These are phyloP conservation scores for Morelia viridis DNA, from an alignment of 2,797 vertebrate species.

Conservation along the genomic window DNA sequence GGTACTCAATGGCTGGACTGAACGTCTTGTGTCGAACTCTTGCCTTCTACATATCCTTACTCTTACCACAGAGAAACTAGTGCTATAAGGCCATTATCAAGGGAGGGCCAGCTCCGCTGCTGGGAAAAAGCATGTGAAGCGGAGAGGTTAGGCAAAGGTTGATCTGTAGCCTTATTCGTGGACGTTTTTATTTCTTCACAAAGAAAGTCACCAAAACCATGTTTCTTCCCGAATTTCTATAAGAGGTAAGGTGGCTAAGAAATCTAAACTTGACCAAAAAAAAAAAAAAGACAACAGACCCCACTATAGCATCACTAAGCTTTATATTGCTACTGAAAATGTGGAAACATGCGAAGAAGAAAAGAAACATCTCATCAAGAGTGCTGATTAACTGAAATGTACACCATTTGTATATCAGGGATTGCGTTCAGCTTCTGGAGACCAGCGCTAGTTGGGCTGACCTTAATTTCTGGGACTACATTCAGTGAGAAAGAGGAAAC, in stretches of 20 bases:
- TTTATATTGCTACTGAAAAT: constrained; percentile 68
- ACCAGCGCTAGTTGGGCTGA: constrained; percentile 66
- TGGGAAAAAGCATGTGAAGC: constrained; percentile 69
- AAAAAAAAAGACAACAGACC: constrained; percentile 39
- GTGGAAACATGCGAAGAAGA: constrained; percentile 54
- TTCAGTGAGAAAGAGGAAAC: constrained; percentile 45
- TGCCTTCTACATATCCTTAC: constrained; percentile 69
- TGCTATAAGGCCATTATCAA: constrained; percentile 54
- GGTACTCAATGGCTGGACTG: constrained; percentile 73
- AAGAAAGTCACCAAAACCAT: constrained; percentile 69
- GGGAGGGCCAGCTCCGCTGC: constrained; percentile 65
- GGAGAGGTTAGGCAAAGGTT: constrained; percentile 72
- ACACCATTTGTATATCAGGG: constrained; percentile 63
- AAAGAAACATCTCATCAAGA: constrained; percentile 33
- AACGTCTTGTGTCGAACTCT: constrained; percentile 77
- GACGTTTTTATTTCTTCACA: constrained; percentile 79
- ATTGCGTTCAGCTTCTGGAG: constrained; percentile 63
- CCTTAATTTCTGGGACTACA: constrained; percentile 63
- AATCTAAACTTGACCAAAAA: constrained; percentile 71
- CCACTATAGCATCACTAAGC: constrained; percentile 67
- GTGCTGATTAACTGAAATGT: constrained; percentile 62
- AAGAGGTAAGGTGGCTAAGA: constrained; percentile 70
- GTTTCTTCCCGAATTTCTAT: constrained; percentile 75
- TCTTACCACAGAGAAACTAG: constrained; percentile 70
- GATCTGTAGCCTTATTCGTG: constrained; percentile 92